Conservation (phyloP, 2,797 vertebrate genomes). For the Pygocentrus nattereri region DNA sequence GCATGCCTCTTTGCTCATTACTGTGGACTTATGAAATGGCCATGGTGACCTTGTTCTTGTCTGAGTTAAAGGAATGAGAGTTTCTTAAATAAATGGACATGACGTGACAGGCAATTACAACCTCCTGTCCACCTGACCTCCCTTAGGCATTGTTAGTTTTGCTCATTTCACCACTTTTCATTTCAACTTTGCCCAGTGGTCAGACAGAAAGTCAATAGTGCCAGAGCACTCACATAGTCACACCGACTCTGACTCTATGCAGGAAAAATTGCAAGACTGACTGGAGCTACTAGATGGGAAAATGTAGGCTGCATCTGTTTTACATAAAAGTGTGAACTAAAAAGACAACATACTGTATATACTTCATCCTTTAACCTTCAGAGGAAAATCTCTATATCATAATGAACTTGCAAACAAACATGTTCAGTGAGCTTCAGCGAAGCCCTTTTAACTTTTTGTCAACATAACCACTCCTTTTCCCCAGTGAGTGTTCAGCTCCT, state of each 20-base stretch:
- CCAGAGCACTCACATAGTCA: slow-evolving; percentile 30
- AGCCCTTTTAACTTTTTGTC: slow-evolving; percentile 63
- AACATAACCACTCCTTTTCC: slow-evolving; percentile 66
- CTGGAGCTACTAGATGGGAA: not conserved
- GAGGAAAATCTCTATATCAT: slow-evolving; percentile 53
- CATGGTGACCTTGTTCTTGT: slow-evolving; percentile 57
- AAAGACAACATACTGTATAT: slow-evolving; percentile 41
- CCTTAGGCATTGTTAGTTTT: slow-evolving; percentile 72
- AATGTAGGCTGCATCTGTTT: slow-evolving; percentile 5
- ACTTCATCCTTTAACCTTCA: slow-evolving; percentile 37
- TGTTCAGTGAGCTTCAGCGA: slow-evolving; percentile 18
- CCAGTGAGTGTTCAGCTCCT: slow-evolving; percentile 67
- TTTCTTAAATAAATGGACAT: slow-evolving; percentile 72
- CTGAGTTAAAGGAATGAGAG: slow-evolving; percentile 68
- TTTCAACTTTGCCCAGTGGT: slow-evolving; percentile 66
- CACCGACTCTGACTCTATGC: slow-evolving; percentile 26
- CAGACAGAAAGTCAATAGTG: slow-evolving; percentile 67
- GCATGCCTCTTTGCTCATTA: not conserved
- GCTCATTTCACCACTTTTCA: slow-evolving; percentile 56
- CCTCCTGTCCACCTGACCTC: slow-evolving; percentile 71
- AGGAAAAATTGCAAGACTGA: not conserved
- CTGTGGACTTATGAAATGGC: slow-evolving; percentile 43
- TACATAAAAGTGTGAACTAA: slow-evolving; percentile 14
- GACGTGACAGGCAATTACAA: slow-evolving; percentile 76
- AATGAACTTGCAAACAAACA: slow-evolving; percentile 64